Base-by-base conservation (phyloP, 2,888 invertebrate species). In the Lasioglossum calceatum region DNA sequence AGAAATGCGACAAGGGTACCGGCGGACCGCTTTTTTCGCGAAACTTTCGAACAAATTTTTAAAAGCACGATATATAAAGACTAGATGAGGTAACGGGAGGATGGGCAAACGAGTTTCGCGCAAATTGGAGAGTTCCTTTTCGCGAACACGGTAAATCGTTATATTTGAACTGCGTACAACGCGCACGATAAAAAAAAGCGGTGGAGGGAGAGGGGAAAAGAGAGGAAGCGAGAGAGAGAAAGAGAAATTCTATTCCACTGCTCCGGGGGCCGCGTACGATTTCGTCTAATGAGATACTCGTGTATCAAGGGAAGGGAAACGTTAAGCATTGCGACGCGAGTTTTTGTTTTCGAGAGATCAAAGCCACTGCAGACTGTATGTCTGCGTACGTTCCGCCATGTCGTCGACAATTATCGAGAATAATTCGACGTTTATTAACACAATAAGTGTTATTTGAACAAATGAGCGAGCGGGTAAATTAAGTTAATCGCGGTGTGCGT, bases 81-180 rank as follows among this genome's bases (percentile, higher is more conserved):
- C 88, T 86, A 85, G 77, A 64, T 14, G 75, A 58, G 89, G 58
- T 42, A 71, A 39, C 58, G 61, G 61, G 77, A 64, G 73, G 74
- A 67, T 4, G 72, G 72, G 79, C 75, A 32, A 83, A 80, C 83
- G 87, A 84, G 87, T 79, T 84, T 84, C 79, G 84, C 86, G 82
- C 88, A 91, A 92, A 92, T 92, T 92, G 92, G 89, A 89, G 90
- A 90, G 87, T 86, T 88, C 88, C 81, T 84, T 87, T 87, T 77
- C 54, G 64, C 64, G 79, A 79, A 87, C 79, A 84, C 76, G 50
- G 77, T 80, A 87, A 84, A 87, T 80, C 87, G 84, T 87, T 87
- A 83, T 76, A 84, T 87, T 87, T 87, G 87, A 87, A 83, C 83
- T 75, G 70, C 44, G 83, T 50, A 8, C 64, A 71, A 61, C 75